Conservation (phyloP, 2,113 vertebrate species). For the Thalassoma bifasciatum region DNA sequence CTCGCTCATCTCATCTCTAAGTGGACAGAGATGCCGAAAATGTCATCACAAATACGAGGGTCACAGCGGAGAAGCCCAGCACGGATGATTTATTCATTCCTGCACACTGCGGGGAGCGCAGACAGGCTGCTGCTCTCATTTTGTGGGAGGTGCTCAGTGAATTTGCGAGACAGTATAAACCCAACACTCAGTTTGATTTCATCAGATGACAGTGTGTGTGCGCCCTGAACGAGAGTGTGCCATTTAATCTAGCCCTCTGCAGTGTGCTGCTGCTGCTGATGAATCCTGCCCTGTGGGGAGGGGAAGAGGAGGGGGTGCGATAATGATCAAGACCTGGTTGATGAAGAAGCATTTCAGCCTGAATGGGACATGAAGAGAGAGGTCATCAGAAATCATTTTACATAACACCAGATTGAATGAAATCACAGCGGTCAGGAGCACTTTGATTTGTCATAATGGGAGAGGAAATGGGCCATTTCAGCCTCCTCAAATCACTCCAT, state of each 20-base stretch:
- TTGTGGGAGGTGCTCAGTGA: background rate
- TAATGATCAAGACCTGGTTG: slow-evolving; percentile 3
- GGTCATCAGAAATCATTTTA: slow-evolving; percentile 42
- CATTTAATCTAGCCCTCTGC: slow-evolving; percentile 5
- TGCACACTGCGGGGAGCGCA: rapidly evolving
- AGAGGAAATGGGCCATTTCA: slow-evolving; percentile 32
- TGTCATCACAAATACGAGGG: background rate
- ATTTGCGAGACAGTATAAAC: background rate
- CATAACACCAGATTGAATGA: slow-evolving; percentile 17
- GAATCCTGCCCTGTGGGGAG: background rate
- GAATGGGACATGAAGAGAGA: slow-evolving; percentile 28
- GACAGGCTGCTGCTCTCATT: background rate
- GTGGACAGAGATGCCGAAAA: background rate
- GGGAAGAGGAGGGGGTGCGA: no score
- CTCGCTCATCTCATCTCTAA: background rate
- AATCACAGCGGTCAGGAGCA: background rate
- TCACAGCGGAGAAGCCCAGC: background rate
- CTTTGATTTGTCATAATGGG: slow-evolving; percentile 38
- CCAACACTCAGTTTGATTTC: background rate
- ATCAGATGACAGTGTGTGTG: slow-evolving; percentile 9
- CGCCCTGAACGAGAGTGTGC: background rate
- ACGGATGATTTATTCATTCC: background rate
- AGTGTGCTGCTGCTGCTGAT: background rate
- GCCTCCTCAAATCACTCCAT: slow-evolving; percentile 28
- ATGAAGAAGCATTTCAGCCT: slow-evolving; percentile 20